Base-by-base conservation (phyloP, 2,797 vertebrate genomes). In the Xerus rutilus region DNA sequence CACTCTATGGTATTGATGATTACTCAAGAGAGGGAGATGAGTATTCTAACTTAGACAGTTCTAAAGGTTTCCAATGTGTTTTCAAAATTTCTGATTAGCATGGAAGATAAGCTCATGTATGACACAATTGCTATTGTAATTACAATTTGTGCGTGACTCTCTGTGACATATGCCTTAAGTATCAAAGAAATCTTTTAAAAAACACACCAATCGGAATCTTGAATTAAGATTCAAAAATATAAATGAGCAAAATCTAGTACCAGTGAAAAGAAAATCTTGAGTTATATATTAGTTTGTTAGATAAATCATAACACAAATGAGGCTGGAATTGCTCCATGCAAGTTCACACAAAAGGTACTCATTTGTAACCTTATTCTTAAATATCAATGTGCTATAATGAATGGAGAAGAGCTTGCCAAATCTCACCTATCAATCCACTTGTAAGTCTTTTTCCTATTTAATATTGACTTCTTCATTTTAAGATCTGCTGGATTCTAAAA, bases 171-270 rank as follows among this genome's bases (percentile, higher is more conserved):
- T 83, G 6, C 49, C 4, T 87, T 84, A 94, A 79, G 28, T 69
- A 93, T 52, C 3, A 90, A 91, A 28, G 11, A 62, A 35, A 70
- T 21, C 57, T 4, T 59, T 25, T 9, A 10, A 25, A 25, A 25
- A 59, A 8, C 9, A 3, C 14, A 64, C 47, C 84, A 30, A 69
- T 28, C 3, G 23, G 10, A 67, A 43, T 17, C 25, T 74, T 21
- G 45, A 93, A 85, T 74, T 93, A 49, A 89, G n/a, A 4, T 82
- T 28, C 79, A 35, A 7, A 90, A 87, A 86, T 81, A 91, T 82
- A 88, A 94, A 20, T 72, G 9, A 85, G n/a, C 30, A 54, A 73
- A 78, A 79, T n/a, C 32, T 43, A 57, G 13, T 4, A 67, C 2
- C 1, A 32, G 10, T 65, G 15, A 23, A 3, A 45, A 57, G n/a